phyloP scores from a whole-genome alignment of 2,797 vertebrate species.

The Hipposideros larvatus region DNA sequence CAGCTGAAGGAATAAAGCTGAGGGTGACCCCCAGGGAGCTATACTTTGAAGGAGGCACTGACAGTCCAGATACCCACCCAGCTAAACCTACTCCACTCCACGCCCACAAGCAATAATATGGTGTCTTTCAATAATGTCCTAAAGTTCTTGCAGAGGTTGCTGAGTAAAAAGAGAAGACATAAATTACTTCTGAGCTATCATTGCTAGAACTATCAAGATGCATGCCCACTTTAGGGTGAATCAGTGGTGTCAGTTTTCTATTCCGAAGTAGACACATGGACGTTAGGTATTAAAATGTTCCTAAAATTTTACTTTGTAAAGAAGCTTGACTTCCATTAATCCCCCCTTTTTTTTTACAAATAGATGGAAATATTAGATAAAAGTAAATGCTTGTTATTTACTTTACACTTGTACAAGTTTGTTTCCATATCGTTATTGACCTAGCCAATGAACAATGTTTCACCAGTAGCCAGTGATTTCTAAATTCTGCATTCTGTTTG shows the following conservation, averaged over 20 bases:
- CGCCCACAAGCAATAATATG: not conserved
- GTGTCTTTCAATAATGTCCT: not conserved
- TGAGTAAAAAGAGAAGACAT: not conserved
- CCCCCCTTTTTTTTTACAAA: not conserved
- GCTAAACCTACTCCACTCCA: not conserved
- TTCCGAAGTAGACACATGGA: not conserved
- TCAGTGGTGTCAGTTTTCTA: not conserved
- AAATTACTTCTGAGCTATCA: not conserved
- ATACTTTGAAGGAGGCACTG: not conserved
- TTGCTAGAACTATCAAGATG: not conserved
- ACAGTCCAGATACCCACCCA: not conserved
- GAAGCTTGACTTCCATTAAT: conserved; percentile 9
- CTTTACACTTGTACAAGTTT: conserved; percentile 35
- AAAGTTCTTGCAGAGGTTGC: not conserved
- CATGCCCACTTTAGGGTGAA: too few species aligned
- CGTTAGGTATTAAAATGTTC: not conserved
- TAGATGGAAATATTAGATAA: conserved; percentile 46
- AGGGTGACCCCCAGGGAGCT: not conserved
- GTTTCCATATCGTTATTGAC: conserved; percentile 37
- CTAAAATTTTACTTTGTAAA: conserved; percentile 18
- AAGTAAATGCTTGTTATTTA: conserved; percentile 14
- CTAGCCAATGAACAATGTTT: conserved; percentile 39
- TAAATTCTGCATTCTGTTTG: not conserved
- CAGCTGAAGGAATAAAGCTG: not conserved
- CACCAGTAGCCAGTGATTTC: not conserved